Evolutionary conservation across 2,888 invertebrate species (phyloP).

Genomic region (Leucania comma): DNA sequence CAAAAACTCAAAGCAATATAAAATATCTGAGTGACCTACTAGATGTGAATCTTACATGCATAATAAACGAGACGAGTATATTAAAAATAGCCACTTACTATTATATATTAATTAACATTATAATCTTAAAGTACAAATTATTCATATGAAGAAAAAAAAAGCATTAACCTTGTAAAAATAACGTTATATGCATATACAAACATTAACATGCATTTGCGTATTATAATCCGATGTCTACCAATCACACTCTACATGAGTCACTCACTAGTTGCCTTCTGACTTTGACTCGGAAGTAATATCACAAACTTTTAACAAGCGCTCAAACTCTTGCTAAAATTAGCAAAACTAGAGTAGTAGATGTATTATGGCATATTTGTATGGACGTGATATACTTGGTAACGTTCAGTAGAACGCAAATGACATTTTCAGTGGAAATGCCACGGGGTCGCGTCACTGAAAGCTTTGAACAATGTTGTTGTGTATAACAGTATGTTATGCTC

Average conservation of each 20-base stretch:
- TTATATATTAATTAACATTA: too few species aligned
- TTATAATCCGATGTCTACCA: too few species aligned
- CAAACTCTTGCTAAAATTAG: conserved; percentile 23
- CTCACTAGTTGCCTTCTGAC: neutral
- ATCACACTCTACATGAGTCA: neutral
- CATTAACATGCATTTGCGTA: too few species aligned
- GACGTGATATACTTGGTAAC: neutral
- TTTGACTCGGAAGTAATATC: neutral
- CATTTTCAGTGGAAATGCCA: conserved; percentile 45
- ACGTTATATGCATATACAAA: too few species aligned
- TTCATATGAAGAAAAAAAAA: too few species aligned
- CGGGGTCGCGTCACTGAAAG: conserved; percentile 19
- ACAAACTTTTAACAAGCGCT: conserved; percentile 18
- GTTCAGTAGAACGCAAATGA: neutral
- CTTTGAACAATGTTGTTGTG: conserved; percentile 8
- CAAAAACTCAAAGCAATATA: too few species aligned
- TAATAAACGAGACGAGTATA: too few species aligned
- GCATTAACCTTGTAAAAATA: too few species aligned
- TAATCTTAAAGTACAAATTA: too few species aligned
- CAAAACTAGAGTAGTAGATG: neutral
- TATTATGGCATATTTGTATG: conserved; percentile 9
- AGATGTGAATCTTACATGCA: too few species aligned
- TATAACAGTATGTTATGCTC: neutral
- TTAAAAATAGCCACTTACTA: too few species aligned
- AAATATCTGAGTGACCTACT: too few species aligned